These are phyloP conservation scores for Balanococcus diminutus DNA, from an alignment of 2,888 invertebrate genomes.

Conservation along the genomic window DNA sequence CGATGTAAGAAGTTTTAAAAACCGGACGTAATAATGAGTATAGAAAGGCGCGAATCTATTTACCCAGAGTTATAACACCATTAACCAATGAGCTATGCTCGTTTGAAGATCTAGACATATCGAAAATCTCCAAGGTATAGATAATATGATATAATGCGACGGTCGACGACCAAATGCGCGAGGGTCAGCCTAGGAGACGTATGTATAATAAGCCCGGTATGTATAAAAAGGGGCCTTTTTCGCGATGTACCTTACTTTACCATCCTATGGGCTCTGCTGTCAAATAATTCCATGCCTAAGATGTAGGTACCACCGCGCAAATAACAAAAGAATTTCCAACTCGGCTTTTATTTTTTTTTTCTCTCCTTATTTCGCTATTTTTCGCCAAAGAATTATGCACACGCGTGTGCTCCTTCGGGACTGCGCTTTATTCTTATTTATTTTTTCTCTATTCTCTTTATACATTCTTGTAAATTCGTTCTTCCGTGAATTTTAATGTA, in stretches of 20 bases:
- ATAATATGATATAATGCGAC: conserved; percentile 38
- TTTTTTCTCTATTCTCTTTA: neutral
- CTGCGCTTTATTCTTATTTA: neutral
- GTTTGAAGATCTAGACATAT: neutral
- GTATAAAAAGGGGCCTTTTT: conserved; percentile 20
- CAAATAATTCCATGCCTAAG: conserved; percentile 10
- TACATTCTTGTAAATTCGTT: conserved; percentile 26
- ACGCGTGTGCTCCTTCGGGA: conserved; percentile 17
- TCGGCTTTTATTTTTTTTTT: neutral
- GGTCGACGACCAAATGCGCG: neutral
- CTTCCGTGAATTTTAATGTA: conserved; percentile 44
- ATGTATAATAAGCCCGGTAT: conserved; percentile 3
- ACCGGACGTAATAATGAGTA: neutral
- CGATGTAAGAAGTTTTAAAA: neutral
- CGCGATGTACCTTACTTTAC: neutral
- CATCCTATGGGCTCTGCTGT: neutral
- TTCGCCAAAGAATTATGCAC: conserved; percentile 3
- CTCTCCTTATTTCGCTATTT: neutral
- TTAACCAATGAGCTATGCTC: neutral
- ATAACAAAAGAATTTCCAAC: conserved; percentile 30
- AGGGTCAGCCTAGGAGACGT: neutral
- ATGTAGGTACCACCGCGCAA: neutral
- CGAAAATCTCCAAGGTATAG: conserved; percentile 42
- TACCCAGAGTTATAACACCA: neutral
- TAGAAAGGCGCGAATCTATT: neutral